These are phyloP conservation scores for Apteryx mantelli DNA, from an alignment of 2,113 vertebrate species.

Conservation along the genomic window DNA sequence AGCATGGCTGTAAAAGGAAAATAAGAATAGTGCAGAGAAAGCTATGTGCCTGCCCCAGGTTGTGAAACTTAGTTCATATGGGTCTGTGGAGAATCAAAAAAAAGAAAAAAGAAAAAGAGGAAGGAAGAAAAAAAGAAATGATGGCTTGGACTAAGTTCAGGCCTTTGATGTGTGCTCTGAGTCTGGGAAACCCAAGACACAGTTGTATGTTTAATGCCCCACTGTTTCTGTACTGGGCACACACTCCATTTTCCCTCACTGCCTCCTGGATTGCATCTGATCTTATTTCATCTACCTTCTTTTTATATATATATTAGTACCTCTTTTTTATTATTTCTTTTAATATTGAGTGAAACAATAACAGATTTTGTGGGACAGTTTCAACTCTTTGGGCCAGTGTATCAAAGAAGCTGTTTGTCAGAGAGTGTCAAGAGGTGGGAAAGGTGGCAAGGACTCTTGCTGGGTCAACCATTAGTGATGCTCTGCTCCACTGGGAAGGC, in stretches of 20 bases:
- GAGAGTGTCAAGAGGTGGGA: neutral
- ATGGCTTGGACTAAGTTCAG: slow-evolving; percentile 26
- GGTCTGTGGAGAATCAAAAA: neutral
- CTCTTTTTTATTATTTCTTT: neutral
- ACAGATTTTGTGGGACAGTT: neutral
- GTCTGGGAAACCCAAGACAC: slow-evolving; percentile 4
- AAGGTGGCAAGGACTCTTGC: neutral
- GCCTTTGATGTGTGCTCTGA: slow-evolving; percentile 29
- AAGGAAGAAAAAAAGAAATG: neutral
- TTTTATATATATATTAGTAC: neutral
- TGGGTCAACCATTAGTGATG: neutral
- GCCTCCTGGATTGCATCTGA: slow-evolving; percentile 1
- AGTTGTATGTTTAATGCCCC: neutral
- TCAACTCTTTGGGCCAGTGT: neutral
- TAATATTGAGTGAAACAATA: neutral
- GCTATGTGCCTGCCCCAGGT: neutral
- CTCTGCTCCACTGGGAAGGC: neutral
- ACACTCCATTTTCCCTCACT: neutral
- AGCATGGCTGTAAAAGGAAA: neutral
- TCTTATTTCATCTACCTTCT: neutral
- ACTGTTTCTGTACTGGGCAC: slow-evolving; percentile 4
- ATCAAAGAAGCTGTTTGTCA: neutral
- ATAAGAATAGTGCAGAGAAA: neutral
- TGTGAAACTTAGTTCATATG: neutral
- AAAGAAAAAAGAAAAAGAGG: neutral